A percentile compares a stretch with the other conserved stretches of the same genome.
Conservation (phyloP, 2,888 invertebrate species). For the Bugula neritina region DNA sequence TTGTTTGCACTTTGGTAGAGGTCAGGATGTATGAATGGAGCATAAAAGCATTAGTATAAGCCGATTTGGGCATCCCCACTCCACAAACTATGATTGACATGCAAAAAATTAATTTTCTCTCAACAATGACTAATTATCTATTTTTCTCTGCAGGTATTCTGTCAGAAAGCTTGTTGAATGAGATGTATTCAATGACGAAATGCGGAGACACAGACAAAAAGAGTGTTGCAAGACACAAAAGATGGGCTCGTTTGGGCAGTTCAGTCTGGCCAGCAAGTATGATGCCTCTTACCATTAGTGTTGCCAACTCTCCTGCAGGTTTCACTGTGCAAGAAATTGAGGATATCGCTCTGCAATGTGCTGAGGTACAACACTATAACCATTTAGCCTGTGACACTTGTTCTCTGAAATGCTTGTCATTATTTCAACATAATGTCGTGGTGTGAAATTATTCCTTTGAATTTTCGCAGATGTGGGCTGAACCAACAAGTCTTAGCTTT, state of each 20-base stretch:
- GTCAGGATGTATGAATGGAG: too few relatives aligned
- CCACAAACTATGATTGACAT: too few relatives aligned
- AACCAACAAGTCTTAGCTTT: slow-evolving; percentile 11
- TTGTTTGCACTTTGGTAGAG: too few relatives aligned
- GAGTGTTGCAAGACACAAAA: not conserved
- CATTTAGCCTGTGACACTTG: too few relatives aligned
- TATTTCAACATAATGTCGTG: too few relatives aligned
- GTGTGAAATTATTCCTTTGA: too few relatives aligned
- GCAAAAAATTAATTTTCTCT: too few relatives aligned
- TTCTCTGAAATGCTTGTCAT: too few relatives aligned
- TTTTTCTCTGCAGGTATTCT: not conserved
- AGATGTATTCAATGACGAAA: not conserved
- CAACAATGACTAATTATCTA: too few relatives aligned
- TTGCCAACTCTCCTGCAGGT: not conserved
- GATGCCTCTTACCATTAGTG: slow-evolving; percentile 1
- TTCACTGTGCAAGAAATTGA: not conserved
- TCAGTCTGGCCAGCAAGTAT: not conserved
- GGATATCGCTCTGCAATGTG: slow-evolving; percentile 1
- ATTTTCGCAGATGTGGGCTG: slow-evolving; percentile 20
- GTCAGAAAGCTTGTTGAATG: not conserved
- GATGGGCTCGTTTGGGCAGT: slow-evolving; percentile 3
- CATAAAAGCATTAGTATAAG: too few relatives aligned
- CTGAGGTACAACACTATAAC: too few relatives aligned
- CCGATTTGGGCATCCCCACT: too few relatives aligned
- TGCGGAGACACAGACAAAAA: slow-evolving; percentile 17